phyloP scores from a whole-genome alignment of 2,888 invertebrate species.

The Apeira syringaria region DNA sequence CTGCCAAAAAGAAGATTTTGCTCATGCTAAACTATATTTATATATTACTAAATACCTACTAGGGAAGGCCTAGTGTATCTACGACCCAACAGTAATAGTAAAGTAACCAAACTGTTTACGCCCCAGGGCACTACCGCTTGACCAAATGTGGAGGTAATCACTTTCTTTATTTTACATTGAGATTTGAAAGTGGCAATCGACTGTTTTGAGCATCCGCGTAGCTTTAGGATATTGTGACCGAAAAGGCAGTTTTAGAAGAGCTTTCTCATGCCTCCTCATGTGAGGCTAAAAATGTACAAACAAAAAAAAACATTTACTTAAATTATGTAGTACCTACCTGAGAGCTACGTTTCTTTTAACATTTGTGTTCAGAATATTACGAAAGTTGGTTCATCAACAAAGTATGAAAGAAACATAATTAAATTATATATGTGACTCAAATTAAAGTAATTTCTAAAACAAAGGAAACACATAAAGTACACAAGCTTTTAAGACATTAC shows the following conservation, averaged over 20 bases:
- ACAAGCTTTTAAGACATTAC: conserved; percentile 2
- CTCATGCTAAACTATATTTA: too few species aligned
- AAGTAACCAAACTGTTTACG: conserved; percentile 1
- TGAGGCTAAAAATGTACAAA: not conserved
- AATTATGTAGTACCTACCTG: too few species aligned
- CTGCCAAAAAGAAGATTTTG: too few species aligned
- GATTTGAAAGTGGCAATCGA: conserved; percentile 10
- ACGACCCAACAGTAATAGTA: not conserved
- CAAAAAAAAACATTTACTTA: not conserved
- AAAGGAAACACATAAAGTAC: not conserved
- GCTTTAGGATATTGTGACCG: not conserved
- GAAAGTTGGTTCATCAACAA: too few species aligned
- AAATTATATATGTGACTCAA: not conserved
- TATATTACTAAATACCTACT: too few species aligned
- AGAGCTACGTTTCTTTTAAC: too few species aligned
- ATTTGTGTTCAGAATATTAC: too few species aligned
- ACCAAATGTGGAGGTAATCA: conserved; percentile 12
- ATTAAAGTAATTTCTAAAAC: too few species aligned
- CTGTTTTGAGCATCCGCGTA: conserved; percentile 7
- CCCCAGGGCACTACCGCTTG: conserved; percentile 3
- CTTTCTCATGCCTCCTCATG: not conserved
- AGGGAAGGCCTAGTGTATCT: not conserved
- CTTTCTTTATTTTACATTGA: conserved; percentile 19
- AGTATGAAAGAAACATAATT: not conserved
- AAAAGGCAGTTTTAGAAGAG: not conserved